Conservation (phyloP, 2,797 vertebrate species). For the Betta splendens region DNA sequence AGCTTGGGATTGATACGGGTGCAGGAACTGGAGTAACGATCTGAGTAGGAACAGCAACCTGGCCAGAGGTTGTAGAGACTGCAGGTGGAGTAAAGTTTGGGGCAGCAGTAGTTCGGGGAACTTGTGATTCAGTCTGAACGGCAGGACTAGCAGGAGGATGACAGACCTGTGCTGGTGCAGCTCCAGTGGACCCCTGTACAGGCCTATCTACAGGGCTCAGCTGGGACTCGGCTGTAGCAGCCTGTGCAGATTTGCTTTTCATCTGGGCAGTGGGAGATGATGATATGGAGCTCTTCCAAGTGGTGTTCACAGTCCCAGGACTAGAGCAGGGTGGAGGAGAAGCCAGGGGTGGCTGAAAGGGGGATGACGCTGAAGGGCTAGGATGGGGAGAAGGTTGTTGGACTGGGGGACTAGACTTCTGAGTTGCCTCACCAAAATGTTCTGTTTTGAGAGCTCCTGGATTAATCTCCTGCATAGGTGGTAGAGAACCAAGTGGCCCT, state of each 20-base stretch:
- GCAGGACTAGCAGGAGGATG: constrained; percentile 53
- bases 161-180: constrained; percentile 51
- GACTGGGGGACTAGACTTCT: constrained; percentile 67
- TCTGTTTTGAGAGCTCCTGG: constrained; percentile 81
- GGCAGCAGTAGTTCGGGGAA: constrained; percentile 45
- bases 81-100: constrained; percentile 47
- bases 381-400: constrained; percentile 66
- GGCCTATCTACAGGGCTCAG: constrained; percentile 80
- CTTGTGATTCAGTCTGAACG: constrained; percentile 56
- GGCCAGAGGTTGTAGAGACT: constrained; percentile 50
- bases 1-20: constrained; percentile 51
- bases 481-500: constrained; percentile 52
- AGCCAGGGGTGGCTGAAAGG: constrained; percentile 79
- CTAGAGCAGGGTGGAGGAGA: constrained; percentile 87
- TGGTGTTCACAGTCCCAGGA: constrained; percentile 80
- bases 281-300: constrained; percentile 87
- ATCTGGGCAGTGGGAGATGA: constrained; percentile 74
- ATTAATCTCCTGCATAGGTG: constrained; percentile 70
- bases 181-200: constrained; percentile 52
- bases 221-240: constrained; percentile 80
- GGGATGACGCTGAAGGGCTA: constrained; percentile 61
- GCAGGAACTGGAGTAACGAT: constrained; percentile 43
- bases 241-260: constrained; percentile 86
- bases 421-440: constrained; percentile 73
- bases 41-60: constrained; percentile 50